Base-by-base conservation (phyloP, 2,113 vertebrate species). In the Lethenteron camtschaticum region DNA sequence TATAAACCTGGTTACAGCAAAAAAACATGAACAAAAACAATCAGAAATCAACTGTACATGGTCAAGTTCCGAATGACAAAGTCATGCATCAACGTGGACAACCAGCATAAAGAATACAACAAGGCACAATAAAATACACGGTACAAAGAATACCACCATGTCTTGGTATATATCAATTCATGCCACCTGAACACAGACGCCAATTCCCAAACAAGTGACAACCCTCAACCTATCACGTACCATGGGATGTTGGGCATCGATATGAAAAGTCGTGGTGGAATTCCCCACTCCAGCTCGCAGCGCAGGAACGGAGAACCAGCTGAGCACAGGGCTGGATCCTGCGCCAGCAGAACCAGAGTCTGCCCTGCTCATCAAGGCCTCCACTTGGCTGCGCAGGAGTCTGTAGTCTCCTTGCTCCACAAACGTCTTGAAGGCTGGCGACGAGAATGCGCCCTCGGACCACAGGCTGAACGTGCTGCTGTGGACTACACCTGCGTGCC, bases 211-310 rank as follows among this genome's bases (percentile, higher is more conserved):
- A 69, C 10, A 20, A 55, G 24, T 55, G 11, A 14, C 58, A 58
- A 69, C 57, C 41, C 41, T 41, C 58, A 72, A 14, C 60, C 63
- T n/a, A 5, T 57, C 13, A 59, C 80, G 69, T 79, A 84, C 83
- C 80, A 81, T 72, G 11, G 82, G 78, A 75, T 24, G 77, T 58
- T 80, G 76, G 18, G 83, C 80, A 71, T 77, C 80, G 71, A 81
- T 70, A 55, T 81, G 73, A 70, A 85, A 71, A 72, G 82, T 79
- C 0, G 83, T 83, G 74, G 80, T 83, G 76, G 82, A 83, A 77
- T 84, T 82, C n/a, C 83, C 83, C 2, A 82, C 78, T 69, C 83
- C 83, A 1, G 79, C 77, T 12, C 77, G 76, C 74, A 84, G 82
- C 66, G 82, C 81, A 2, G 81, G 78, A 1, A 81, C 81, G 56